Conservation (phyloP, 1,140 invertebrate genomes). For the Psilanteris sp. region DNA sequence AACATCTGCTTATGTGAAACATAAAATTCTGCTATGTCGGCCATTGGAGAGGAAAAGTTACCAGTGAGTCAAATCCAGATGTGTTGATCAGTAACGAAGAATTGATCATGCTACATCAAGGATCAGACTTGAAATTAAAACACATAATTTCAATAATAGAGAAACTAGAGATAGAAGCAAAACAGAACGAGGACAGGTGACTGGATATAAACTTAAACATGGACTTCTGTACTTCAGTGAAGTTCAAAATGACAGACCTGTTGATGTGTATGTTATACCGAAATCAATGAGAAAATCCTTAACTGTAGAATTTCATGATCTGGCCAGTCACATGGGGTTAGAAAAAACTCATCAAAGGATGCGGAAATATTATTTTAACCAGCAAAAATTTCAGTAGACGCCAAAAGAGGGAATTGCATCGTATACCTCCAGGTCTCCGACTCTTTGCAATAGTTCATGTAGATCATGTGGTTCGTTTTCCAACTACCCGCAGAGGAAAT, state of each 20-base stretch:
- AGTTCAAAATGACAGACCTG: neutral
- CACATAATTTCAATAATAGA: slow-evolving; percentile 1
- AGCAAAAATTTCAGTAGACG: slow-evolving; percentile 1
- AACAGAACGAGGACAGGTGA: neutral
- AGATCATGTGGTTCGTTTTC: slow-evolving; percentile 70
- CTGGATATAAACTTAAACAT: neutral
- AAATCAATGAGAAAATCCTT: too few species aligned
- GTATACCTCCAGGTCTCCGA: slow-evolving; percentile 5
- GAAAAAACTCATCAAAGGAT: too few species aligned
- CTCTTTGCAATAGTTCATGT: slow-evolving; percentile 47
- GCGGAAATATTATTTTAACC: neutral
- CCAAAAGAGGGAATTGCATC: slow-evolving; percentile 9
- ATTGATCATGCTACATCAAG: neutral
- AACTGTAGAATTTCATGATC: too few species aligned
- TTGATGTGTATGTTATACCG: too few species aligned
- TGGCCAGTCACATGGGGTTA: too few species aligned
- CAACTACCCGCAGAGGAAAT: slow-evolving; percentile 33
- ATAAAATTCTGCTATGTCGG: too few species aligned
- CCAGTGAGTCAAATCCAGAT: too few species aligned
- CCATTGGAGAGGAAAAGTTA: too few species aligned
- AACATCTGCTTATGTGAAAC: too few species aligned
- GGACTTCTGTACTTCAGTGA: slow-evolving; percentile 1
- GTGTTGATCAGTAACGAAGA: too few species aligned
- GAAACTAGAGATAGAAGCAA: neutral
- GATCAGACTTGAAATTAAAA: slow-evolving; percentile 1